Base-by-base conservation (phyloP, 2,888 invertebrate species). In the Morpho deidamia region DNA sequence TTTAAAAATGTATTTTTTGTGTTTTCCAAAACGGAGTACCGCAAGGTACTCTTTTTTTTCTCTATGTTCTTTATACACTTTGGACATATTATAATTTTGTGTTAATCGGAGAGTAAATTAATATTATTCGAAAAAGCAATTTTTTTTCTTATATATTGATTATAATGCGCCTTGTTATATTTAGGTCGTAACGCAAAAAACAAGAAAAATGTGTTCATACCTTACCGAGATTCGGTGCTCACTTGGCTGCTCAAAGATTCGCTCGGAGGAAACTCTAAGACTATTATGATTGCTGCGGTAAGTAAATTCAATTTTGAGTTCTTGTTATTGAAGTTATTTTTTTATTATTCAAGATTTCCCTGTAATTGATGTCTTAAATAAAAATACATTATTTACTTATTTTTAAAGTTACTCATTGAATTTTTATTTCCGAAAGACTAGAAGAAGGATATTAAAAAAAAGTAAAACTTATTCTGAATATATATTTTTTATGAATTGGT, bases 171-270 rank as follows among this genome's bases (percentile, higher is more conserved):
- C 23, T 44, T 8, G 14, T 34, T 35, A 46, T 49, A 38, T 32
- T 42, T 66, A 86, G 87, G 59, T 56, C 83, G 83, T 34, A 78
- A 81, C 54, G 78, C 81, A 41, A 89, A 85, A 44, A 89, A 71
- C 66, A 83, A 83, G 61, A 90, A 87, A 63, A 84, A 81, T 40
- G 92, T 93, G 62, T 96, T 96, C 83, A 96, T 97, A 65, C 96
- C 96, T 3, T 97, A 97, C 82, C 91, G 97, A 7, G 96, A 97
- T 83, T 96, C 96, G 0, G 95, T 96, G 47, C 91, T 97, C 10
- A 97, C 97, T 3, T 96, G 96, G 96, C 83, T 97, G 52, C 90
- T 97, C 7, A 96, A 96, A 76, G 97, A 97, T 71, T 96, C 96
- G 59, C 88, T 97, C 47, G 97, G 97, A 0, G 96, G 97, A 0